Percentiles rank a stretch among this genome's conserved stretches.
phyloP scores from a whole-genome alignment of 1,140 invertebrate genomes.

The Harpegnathos saltator region DNA sequence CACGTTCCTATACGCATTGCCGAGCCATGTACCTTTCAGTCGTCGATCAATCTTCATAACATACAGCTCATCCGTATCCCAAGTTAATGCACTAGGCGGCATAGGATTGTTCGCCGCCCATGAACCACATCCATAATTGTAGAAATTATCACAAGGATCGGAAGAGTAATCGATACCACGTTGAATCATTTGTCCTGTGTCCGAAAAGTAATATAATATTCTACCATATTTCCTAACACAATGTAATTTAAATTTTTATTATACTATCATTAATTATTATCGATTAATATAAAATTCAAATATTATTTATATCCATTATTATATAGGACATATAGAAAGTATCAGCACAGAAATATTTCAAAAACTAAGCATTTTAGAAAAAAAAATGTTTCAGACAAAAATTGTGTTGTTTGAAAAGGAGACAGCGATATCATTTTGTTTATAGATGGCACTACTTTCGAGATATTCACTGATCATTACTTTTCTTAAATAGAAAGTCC shows the following conservation, averaged over 20 bases:
- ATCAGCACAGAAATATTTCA: no score
- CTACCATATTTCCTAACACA: no score
- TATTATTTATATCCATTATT: no score
- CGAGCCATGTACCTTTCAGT: constrained; percentile 10
- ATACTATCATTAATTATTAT: not conserved
- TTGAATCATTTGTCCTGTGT: not conserved
- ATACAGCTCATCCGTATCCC: constrained; percentile 4
- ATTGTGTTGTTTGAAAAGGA: no score
- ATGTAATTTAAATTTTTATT: not conserved
- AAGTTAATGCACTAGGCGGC: not conserved
- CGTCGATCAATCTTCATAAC: not conserved
- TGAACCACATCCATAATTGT: constrained; percentile 48
- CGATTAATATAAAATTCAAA: no score
- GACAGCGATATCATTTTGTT: no score
- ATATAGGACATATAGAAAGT: no score
- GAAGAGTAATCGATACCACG: not conserved
- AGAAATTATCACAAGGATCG: constrained; percentile 58
- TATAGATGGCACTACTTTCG: no score
- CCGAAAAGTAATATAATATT: not conserved
- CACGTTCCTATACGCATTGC: not conserved
- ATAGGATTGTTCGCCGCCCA: constrained; percentile 32
- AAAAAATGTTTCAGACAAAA: no score
- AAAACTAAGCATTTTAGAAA: no score
- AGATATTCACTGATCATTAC: no score
- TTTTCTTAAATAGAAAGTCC: no score